These are phyloP conservation scores for Tillus elongatus DNA, from an alignment of 2,888 invertebrate species.

Conservation along the genomic window DNA sequence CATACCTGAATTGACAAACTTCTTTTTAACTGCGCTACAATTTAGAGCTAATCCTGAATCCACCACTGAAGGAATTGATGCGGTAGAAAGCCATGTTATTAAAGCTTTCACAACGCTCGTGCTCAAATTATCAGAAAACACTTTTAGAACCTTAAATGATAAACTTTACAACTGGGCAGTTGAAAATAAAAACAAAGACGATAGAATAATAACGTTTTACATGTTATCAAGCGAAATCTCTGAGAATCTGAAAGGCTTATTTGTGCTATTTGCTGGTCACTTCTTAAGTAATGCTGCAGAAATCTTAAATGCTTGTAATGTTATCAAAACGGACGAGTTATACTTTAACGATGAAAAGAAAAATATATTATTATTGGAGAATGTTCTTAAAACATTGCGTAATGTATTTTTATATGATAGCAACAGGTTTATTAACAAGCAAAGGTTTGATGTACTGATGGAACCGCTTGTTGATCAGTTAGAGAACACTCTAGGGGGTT, in stretches of 20 bases:
- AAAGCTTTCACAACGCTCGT: conserved; percentile 71
- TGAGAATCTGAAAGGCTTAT: conserved; percentile 74
- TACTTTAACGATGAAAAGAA: conserved; percentile 49
- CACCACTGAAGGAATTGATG: conserved; percentile 43
- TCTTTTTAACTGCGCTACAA: conserved; percentile 66
- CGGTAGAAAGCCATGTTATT: conserved; percentile 65
- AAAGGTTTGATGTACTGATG: conserved; percentile 75
- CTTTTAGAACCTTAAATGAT: conserved; percentile 81
- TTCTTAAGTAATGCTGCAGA: conserved; percentile 73
- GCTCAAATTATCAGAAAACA: conserved; percentile 79
- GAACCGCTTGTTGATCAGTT: conserved; percentile 83
- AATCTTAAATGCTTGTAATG: conserved; percentile 61
- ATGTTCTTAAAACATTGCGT: conserved; percentile 65
- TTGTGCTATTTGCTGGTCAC: conserved; percentile 82
- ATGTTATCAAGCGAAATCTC: conserved; percentile 70
- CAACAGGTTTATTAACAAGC: conserved; percentile 74
- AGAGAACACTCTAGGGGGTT: conserved; percentile 63
- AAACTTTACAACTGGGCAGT: conserved; percentile 83
- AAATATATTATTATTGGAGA: conserved; percentile 55
- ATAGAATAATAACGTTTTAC: conserved; percentile 73
- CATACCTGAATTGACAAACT: conserved; percentile 58
- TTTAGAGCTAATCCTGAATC: conserved; percentile 49
- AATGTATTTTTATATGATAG: conserved; percentile 75
- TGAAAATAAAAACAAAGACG: conserved; percentile 51
- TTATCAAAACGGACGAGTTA: conserved; percentile 45